Evolutionary conservation across 53 echinoderm and acorn worm genomes (phyloP).

Genomic region (Apostichopus leukothele): DNA sequence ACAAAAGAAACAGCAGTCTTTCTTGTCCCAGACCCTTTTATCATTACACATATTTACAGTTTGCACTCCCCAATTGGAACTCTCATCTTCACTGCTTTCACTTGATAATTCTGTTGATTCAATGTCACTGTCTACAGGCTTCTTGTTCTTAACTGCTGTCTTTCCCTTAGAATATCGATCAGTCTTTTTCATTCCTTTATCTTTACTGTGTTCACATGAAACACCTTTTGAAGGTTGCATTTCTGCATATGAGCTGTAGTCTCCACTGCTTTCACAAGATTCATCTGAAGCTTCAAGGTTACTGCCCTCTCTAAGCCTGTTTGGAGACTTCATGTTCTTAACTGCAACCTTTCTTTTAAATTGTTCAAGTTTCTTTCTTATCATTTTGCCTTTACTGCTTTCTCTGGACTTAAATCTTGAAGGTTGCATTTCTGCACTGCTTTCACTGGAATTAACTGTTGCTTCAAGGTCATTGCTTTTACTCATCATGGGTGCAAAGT

Average conservation of each 20-base stretch:
- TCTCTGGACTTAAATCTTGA: neutral
- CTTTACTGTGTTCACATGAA: slow-evolving; percentile 16
- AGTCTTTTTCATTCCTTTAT: slow-evolving; percentile 44
- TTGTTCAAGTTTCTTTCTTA: neutral
- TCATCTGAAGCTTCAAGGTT: too few species aligned
- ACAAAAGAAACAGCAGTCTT: slow-evolving; percentile 45
- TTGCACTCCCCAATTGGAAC: slow-evolving; percentile 34
- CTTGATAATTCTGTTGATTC: too few species aligned
- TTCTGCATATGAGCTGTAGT: too few species aligned
- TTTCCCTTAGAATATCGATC: slow-evolving; percentile 12
- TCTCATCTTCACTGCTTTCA: too few species aligned
- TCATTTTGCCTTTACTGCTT: neutral
- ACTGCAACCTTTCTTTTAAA: neutral
- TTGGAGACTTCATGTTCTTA: neutral
- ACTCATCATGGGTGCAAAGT: too few species aligned
- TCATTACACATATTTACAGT: neutral
- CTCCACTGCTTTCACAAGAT: too few species aligned
- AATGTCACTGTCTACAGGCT: too few species aligned
- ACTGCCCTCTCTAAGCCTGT: too few species aligned
- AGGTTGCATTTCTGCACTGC: too few species aligned
- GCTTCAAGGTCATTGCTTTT: too few species aligned
- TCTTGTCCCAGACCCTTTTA: slow-evolving; percentile 42
- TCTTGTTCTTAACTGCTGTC: neutral
- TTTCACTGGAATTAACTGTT: too few species aligned
- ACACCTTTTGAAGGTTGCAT: neutral